Conservation (phyloP, 2,113 vertebrate genomes). For the Tragulus kanchil region DNA sequence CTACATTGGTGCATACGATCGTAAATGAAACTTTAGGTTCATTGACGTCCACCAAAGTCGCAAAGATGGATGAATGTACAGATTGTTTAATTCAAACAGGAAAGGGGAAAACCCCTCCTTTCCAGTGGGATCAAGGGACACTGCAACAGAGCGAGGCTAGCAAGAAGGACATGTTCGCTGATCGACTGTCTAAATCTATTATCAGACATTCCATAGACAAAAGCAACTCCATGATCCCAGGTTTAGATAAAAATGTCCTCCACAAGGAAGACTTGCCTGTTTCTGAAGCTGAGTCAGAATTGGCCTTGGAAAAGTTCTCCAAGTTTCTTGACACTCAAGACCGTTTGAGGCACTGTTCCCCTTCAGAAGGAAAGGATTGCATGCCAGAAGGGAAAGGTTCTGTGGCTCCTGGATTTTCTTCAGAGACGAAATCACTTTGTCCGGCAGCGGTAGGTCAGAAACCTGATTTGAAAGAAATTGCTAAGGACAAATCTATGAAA, state of each 20-base stretch:
- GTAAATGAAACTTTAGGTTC: conserved; percentile 95
- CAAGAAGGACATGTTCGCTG: conserved; percentile 82
- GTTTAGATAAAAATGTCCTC: conserved; percentile 62
- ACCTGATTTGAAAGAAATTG: conserved; percentile 72
- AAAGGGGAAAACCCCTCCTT: conserved; percentile 74
- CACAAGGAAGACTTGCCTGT: conserved; percentile 62
- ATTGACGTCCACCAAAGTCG: conserved; percentile 89
- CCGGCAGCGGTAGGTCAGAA: conserved; percentile 65
- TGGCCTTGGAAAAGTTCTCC: conserved; percentile 79
- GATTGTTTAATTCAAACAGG: conserved; percentile 88
- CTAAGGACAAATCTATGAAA: conserved; percentile 76
- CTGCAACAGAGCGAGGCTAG: conserved; percentile 72
- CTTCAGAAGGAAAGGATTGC: conserved; percentile 79
- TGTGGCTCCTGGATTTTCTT: conserved; percentile 61
- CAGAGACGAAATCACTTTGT: conserved; percentile 62
- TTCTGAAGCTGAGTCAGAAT: conserved; percentile 81
- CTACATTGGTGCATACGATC: conserved; percentile 93
- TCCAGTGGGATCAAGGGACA: conserved; percentile 3
- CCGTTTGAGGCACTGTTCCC: conserved; percentile 70
- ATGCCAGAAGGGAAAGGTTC: conserved; percentile 78
- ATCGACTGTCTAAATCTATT: conserved; percentile 84
- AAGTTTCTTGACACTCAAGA: conserved; percentile 76
- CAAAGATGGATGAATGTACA: conserved; percentile 89
- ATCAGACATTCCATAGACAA: conserved; percentile 85
- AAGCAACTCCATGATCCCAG: conserved; percentile 80